phyloP scores from a whole-genome alignment of 2,888 invertebrate species.

The Diloba caeruleocephala region DNA sequence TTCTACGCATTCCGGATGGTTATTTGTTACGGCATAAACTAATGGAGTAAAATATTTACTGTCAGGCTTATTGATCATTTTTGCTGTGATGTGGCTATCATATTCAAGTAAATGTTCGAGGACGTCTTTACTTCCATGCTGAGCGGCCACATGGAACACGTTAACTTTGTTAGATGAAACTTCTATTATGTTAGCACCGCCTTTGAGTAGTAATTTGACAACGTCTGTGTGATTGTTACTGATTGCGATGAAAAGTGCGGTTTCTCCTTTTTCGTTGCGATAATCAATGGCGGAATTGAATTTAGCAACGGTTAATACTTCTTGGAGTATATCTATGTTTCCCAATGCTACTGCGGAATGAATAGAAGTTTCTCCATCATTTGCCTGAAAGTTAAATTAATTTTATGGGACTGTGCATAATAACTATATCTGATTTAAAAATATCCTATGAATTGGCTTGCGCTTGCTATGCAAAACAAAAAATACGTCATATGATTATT shows the following conservation, averaged over 20 bases:
- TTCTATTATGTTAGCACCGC: conserved; percentile 75
- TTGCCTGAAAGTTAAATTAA: conserved; percentile 29
- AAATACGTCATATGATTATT: too few relatives aligned
- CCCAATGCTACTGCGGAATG: conserved; percentile 81
- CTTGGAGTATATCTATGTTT: conserved; percentile 75
- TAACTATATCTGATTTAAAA: too few relatives aligned
- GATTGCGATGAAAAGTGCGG: conserved; percentile 79
- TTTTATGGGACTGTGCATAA: too few relatives aligned
- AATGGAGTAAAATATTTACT: conserved; percentile 44
- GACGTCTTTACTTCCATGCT: conserved; percentile 80
- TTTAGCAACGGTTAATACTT: conserved; percentile 71
- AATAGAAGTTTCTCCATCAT: conserved; percentile 62
- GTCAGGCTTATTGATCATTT: conserved; percentile 25
- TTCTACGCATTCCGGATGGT: conserved; percentile 64
- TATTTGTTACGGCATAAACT: conserved; percentile 50
- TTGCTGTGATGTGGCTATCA: conserved; percentile 62
- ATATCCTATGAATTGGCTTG: too few relatives aligned
- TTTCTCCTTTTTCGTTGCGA: conserved; percentile 72
- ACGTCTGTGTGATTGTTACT: conserved; percentile 69
- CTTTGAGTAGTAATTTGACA: conserved; percentile 71
- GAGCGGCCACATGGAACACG: conserved; percentile 74
- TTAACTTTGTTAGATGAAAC: conserved; percentile 74
- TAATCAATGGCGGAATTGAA: conserved; percentile 59
- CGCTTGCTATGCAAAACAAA: too few relatives aligned
- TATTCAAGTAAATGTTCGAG: conserved; percentile 81